These are phyloP conservation scores for Lutraria lutraria DNA, from an alignment of 2,888 invertebrate species.

Conservation along the genomic window DNA sequence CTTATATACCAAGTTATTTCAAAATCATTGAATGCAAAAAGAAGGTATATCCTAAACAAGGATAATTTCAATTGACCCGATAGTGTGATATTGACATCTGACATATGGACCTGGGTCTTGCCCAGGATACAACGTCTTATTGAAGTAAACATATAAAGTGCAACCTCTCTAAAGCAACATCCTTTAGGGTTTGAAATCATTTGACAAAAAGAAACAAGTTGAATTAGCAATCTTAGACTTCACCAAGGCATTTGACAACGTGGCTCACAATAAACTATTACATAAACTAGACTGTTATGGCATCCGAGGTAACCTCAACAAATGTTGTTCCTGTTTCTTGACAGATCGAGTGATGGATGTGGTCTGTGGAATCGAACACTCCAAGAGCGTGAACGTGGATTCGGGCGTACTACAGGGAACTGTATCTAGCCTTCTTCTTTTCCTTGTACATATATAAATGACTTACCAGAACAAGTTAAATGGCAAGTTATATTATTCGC, in stretches of 20 bases:
- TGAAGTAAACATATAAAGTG: no score
- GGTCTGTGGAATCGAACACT: constrained; percentile 30
- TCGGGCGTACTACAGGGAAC: constrained; percentile 42
- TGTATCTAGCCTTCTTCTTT: constrained; percentile 35
- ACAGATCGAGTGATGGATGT: constrained; percentile 40
- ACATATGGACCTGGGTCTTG: no score
- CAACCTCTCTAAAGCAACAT: no score
- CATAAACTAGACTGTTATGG: constrained; percentile 34
- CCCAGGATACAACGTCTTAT: no score
- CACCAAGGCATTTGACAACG: constrained; percentile 53
- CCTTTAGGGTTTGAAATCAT: no score
- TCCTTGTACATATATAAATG: constrained; percentile 41
- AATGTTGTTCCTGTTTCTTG: constrained; percentile 29
- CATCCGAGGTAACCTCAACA: not conserved
- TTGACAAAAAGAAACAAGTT: constrained; percentile 16
- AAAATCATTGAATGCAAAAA: no score
- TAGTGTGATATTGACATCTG: no score
- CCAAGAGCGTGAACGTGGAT: constrained; percentile 11
- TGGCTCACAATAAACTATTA: constrained; percentile 33
- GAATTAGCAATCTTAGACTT: constrained; percentile 37
- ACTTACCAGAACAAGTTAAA: constrained; percentile 36
- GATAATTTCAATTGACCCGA: no score
- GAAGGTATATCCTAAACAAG: no score
- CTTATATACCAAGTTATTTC: no score
- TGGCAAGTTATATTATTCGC: constrained; percentile 41